phyloP scores from a whole-genome alignment of 2,888 invertebrate genomes.

The Danaus chrysippus region DNA sequence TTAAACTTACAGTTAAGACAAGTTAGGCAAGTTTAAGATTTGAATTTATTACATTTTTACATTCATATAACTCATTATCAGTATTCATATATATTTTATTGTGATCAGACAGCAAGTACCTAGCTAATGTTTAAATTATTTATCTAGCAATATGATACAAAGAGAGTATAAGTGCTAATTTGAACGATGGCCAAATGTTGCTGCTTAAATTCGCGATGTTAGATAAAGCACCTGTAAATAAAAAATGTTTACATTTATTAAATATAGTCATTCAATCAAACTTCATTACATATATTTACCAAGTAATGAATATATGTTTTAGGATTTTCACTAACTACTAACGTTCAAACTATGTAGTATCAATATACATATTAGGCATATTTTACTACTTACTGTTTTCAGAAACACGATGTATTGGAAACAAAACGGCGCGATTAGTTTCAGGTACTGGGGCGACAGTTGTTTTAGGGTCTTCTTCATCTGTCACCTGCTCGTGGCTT shows the following conservation, averaged over 20 bases:
- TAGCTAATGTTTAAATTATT: conserved; percentile 31
- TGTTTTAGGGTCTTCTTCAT: conserved; percentile 55
- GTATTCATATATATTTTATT: neutral
- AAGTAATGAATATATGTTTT: neutral
- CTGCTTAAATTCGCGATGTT: conserved; percentile 14
- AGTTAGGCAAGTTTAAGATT: neutral
- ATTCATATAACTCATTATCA: neutral
- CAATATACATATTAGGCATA: neutral
- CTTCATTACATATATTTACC: neutral
- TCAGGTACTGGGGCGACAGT: conserved; percentile 55
- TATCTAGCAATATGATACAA: conserved; percentile 44
- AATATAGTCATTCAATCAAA: neutral
- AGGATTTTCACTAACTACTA: too few species aligned
- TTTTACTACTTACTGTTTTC: conserved; percentile 45
- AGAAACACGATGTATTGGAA: conserved; percentile 60
- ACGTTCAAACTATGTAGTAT: neutral
- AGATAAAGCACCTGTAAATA: conserved; percentile 36
- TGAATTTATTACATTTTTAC: neutral
- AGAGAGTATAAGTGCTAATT: conserved; percentile 32
- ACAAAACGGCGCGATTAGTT: conserved; percentile 58
- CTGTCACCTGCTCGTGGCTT: conserved; percentile 63
- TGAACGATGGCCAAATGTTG: conserved; percentile 12
- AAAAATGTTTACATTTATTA: conserved; percentile 21
- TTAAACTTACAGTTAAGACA: too few species aligned
- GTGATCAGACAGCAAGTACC: conserved; percentile 20